Evolutionary conservation across 2,797 vertebrate species (phyloP), one percentile per base, ranked within the genome.

Genomic region (Periophthalmus magnuspinnatus): DNA sequence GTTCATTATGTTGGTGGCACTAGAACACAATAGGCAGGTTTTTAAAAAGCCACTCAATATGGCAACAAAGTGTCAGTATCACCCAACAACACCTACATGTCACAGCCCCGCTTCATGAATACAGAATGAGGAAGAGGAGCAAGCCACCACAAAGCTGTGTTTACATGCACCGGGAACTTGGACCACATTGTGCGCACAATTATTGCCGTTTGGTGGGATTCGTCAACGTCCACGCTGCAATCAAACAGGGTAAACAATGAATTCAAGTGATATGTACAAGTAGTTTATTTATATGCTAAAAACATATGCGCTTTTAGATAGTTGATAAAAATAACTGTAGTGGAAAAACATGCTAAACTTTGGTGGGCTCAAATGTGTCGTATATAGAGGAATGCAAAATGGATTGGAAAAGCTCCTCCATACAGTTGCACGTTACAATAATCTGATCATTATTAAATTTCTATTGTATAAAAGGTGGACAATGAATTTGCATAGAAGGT

Each of bases 41-140:
- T 70, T 38, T 6, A 32, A 28, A 22, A 68, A 58, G 48, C 67
- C 60, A 71, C 36, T 4, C 36, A 69, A 73, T 55, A 41, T 24
- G 71, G 62, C 57, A 65, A 33, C n/a, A 5, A 73, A 65, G 71
- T 65, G 59, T 74, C 24, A 70, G 45, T 55, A 70, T 74, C 67
- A 64, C 57, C 16, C 32, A 48, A 58, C 69, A 69, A 77, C 59
- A 34, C 38, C 34, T 24, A 45, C 65, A 82, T 54, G 65, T 59
- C 48, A 32, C 65, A 57, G 36, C 32, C 33, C 66, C 60, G 73
- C 41, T 75, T 84, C 81, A 83, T 88, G 68, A 88, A 90, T 88
- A 77, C 54, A 68, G 55, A 78, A 88, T 88, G 79, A 81, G 75
- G 65, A 73, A 73, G 34, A 79, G 68, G 70, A 67, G 64, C 68